phyloP scores from a whole-genome alignment of 2,888 invertebrate species.

The Heteromurus nitidus region DNA sequence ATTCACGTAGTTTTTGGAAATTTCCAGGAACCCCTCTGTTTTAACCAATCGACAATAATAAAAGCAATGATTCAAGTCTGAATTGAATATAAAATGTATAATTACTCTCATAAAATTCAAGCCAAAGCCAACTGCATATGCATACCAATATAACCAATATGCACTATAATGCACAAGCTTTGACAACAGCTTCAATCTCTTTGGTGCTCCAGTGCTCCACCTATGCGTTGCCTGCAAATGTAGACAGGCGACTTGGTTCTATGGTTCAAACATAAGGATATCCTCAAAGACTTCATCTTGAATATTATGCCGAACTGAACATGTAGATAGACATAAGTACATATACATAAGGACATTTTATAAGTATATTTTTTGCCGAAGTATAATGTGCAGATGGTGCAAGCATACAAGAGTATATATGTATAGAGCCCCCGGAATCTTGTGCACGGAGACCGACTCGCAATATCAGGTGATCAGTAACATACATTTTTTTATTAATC shows the following conservation, averaged over 20 bases:
- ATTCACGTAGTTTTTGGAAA: no score
- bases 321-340: not conserved
- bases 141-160: no score
- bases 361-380: not conserved
- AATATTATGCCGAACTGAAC: not conserved
- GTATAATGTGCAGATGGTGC: not conserved
- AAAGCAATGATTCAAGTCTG: no score
- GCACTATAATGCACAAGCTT: no score
- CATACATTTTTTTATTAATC: not conserved
- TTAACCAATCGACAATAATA: no score
- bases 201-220: not conserved
- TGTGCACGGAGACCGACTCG: not conserved
- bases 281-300: constrained; percentile 16
- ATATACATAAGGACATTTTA: not conserved
- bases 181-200: no score
- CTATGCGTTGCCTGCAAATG: not conserved
- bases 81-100: no score
- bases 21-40: no score
- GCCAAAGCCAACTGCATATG: no score
- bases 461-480: not conserved
- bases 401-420: not conserved
- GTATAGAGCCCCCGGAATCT: not conserved
- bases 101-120: no score
- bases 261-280: no score
- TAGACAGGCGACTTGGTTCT: no score